Evolutionary conservation across 2,113 vertebrate species (phyloP).

Genomic region (Anas platyrhynchos): DNA sequence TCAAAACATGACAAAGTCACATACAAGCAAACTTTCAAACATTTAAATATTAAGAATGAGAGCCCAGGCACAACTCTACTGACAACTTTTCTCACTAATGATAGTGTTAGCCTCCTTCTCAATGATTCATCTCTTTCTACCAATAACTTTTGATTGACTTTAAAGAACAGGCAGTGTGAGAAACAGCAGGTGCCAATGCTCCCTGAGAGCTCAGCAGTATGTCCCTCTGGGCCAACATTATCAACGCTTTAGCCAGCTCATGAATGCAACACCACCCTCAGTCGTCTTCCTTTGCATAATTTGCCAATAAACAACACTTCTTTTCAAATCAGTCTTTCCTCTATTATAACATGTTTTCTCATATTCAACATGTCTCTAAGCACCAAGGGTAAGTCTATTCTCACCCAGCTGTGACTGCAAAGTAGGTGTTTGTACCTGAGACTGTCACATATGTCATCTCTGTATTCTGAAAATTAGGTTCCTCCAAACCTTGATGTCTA

Average conservation of each 20-base stretch:
- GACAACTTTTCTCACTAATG: not conserved
- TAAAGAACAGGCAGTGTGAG: not conserved
- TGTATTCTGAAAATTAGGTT: not conserved
- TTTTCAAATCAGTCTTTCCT: not conserved
- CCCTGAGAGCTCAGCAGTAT: not conserved
- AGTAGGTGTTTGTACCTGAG: not conserved
- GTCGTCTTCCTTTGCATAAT: not conserved
- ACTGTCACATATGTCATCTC: not conserved
- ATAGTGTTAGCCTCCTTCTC: not conserved
- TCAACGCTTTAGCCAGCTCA: not conserved
- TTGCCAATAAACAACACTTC: not conserved
- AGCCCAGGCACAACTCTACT: not conserved
- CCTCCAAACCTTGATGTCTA: not conserved
- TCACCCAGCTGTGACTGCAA: not conserved
- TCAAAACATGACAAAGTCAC: not conserved
- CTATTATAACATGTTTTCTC: not conserved
- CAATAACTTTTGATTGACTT: not conserved
- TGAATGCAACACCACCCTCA: fast-evolving
- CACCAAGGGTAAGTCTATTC: not conserved
- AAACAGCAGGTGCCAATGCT: not conserved
- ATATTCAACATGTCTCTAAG: not conserved
- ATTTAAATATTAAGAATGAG: not conserved
- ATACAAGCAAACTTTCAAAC: not conserved
- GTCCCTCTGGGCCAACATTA: not conserved
- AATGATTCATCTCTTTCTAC: not conserved